Evolutionary conservation across 2,888 invertebrate genomes (phyloP), one percentile per base, ranked within the genome.

Genomic region (Troides aeacus): DNA sequence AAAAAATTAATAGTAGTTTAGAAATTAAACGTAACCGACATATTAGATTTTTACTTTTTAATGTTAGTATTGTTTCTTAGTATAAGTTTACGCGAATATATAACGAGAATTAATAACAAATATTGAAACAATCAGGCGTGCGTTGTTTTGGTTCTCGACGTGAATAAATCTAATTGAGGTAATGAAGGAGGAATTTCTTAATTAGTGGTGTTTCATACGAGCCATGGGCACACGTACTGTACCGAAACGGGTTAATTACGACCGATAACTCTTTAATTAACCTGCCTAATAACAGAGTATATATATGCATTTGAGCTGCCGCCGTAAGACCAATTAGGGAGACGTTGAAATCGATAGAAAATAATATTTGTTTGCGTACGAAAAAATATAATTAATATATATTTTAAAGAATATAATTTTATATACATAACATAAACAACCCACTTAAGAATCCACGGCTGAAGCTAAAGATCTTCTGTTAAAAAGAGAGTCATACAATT

Each of bases 241-340:
- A 87, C 89, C 87, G 88, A 88, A 89, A 88, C 90, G 87, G 86
- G 85, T 84, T 90, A 90, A 91, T 90, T 90, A 89, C 87, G 75
- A 79, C 80, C 90, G 88, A 90, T 90, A 91, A 90, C 89, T 92
- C 91, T 90, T 90, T 91, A 91, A 92, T 92, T 91, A 91, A 90
- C 88, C 89, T 88, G 87, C 88, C 88, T 92, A 90, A 91, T 92
- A 90, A 90, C 88, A 88, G 84, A 85, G 90, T 86, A 86, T 53
- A 53, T 46, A 12, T 89, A 89, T 89, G 89, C 90, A 89, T 89
- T 87, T 80, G 78, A 85, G 82, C 86, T 76, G 77, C 76, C 78
- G 77, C 77, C 78, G 78, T 78, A 78, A 77, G 71, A 75, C 83
- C 86, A 90, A 90, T 90, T 90, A 90, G 83, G 80, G 78, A 79